Evolutionary conservation across 2,797 vertebrate genomes (phyloP).

Genomic region (Catamblyrhynchus diadema): DNA sequence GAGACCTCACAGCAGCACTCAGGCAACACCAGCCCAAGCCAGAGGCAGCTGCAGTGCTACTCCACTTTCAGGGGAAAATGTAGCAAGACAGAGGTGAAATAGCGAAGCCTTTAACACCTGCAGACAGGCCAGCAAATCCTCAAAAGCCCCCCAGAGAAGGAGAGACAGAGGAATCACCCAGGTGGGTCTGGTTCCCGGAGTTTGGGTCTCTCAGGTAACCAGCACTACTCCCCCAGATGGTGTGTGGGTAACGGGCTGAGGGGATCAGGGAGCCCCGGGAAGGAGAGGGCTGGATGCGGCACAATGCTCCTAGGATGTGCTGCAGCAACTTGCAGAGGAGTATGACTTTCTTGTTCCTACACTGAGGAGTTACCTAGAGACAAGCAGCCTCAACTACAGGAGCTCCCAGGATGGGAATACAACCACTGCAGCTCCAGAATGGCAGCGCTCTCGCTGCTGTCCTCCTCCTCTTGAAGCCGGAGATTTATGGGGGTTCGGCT

Average conservation of each 20-base stretch:
- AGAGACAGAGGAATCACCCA: not conserved
- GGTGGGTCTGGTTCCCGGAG: not conserved
- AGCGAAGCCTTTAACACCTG: not conserved
- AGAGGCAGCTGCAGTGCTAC: not conserved
- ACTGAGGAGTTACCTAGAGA: not conserved
- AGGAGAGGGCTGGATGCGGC: not conserved
- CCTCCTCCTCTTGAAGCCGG: not conserved
- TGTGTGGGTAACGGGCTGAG: rapidly evolving
- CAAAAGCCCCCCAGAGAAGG: not conserved
- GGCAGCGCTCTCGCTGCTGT: not conserved
- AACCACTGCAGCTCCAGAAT: not conserved
- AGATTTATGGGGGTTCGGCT: not conserved
- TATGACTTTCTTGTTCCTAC: not conserved
- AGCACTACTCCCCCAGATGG: rapidly evolving
- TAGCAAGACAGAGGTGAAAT: not conserved
- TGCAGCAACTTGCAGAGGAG: not conserved
- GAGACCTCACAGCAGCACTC: not conserved
- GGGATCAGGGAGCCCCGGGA: rapidly evolving
- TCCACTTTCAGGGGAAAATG: not conserved
- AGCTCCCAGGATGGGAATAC: not conserved
- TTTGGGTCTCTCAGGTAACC: not conserved
- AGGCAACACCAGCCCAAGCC: not conserved
- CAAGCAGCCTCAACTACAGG: not conserved
- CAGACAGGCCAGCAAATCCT: not conserved
- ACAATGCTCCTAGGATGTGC: not conserved